phyloP scores from a whole-genome alignment of 2,888 invertebrate genomes.

The Andrena fulva region DNA sequence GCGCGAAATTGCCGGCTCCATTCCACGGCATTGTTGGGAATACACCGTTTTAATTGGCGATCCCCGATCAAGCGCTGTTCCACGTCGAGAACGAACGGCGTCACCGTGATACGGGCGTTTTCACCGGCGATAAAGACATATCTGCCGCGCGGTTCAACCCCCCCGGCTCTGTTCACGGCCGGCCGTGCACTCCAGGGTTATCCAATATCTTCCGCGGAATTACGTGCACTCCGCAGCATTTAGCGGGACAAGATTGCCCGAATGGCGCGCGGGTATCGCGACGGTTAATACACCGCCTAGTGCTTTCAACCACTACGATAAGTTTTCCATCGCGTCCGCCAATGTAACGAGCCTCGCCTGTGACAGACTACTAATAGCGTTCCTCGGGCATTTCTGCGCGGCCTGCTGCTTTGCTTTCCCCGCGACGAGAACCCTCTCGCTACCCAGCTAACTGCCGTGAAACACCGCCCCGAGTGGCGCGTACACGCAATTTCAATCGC shows the following conservation, averaged over 20 bases:
- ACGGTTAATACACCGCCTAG: slow-evolving; percentile 52
- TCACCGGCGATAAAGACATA: slow-evolving; percentile 64
- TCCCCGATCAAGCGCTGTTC: slow-evolving; percentile 64
- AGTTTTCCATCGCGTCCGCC: slow-evolving; percentile 51
- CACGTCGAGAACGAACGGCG: slow-evolving; percentile 59
- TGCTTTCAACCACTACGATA: slow-evolving; percentile 70
- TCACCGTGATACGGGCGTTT: slow-evolving; percentile 65
- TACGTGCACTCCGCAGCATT: slow-evolving; percentile 66
- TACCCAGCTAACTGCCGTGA: slow-evolving; percentile 13
- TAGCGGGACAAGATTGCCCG: slow-evolving; percentile 61
- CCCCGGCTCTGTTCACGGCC: slow-evolving; percentile 47
- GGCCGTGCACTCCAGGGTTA: slow-evolving; percentile 62
- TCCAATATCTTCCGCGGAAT: slow-evolving; percentile 68
- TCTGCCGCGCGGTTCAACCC: slow-evolving; percentile 62
- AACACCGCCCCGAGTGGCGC: background rate
- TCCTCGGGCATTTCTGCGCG: background rate
- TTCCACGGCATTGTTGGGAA: slow-evolving; percentile 60
- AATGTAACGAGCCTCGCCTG: slow-evolving; percentile 28
- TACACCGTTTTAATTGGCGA: slow-evolving; percentile 71
- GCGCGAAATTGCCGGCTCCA: slow-evolving; percentile 65
- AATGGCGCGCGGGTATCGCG: slow-evolving; percentile 42
- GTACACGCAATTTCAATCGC: slow-evolving; percentile 51
- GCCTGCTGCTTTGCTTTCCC: background rate
- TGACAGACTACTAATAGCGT: slow-evolving; percentile 59
- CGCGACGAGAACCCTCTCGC: slow-evolving; percentile 1